phyloP scores from a whole-genome alignment of 1,140 invertebrate genomes.

The Platyscapa corneri region DNA sequence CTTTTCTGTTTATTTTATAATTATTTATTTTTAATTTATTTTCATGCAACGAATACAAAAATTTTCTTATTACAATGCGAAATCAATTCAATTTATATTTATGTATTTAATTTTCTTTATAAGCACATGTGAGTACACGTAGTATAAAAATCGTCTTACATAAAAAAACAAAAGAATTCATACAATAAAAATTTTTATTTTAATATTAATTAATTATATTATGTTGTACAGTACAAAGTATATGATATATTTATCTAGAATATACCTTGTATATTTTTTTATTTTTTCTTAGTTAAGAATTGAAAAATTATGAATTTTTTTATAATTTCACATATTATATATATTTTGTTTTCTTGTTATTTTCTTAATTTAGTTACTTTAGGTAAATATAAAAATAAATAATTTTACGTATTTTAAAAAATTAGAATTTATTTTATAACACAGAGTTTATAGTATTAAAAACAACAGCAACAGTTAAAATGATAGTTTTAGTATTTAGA shows the following conservation, averaged over 20 bases:
- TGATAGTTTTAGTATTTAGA: neutral
- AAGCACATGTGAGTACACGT: no score
- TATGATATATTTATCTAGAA: no score
- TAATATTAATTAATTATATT: slow-evolving; percentile 6
- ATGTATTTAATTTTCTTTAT: no score
- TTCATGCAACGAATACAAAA: neutral
- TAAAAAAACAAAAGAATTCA: neutral
- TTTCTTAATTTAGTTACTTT: neutral
- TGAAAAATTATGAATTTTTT: neutral
- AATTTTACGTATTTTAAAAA: slow-evolving; percentile 17
- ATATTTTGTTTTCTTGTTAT: neutral
- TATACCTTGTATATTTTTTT: neutral
- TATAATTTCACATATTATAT: neutral
- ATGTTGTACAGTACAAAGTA: slow-evolving; percentile 20
- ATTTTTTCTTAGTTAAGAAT: neutral
- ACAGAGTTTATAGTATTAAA: neutral
- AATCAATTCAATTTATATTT: no score
- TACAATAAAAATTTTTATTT: slow-evolving; percentile 3
- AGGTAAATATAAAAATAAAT: neutral
- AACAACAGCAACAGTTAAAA: slow-evolving; percentile 6
- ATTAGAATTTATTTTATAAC: slow-evolving; percentile 21
- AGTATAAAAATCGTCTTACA: neutral
- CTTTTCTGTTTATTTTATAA: neutral
- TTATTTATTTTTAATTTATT: neutral
- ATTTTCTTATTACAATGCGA: neutral